These are phyloP conservation scores for Delia radicum DNA, from an alignment of 1,140 invertebrate species.

Conservation along the genomic window DNA sequence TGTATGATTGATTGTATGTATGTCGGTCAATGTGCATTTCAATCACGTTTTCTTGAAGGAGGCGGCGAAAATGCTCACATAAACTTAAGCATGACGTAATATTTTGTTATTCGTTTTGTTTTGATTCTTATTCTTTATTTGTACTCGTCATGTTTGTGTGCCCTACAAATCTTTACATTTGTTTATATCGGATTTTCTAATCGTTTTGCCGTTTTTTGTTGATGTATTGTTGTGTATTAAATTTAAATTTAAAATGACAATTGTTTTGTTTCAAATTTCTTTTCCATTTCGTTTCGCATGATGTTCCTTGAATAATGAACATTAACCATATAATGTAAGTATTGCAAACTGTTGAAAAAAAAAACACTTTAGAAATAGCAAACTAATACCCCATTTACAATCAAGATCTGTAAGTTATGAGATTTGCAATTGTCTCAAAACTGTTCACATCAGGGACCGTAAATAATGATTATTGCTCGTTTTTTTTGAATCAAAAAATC, in stretches of 20 bases:
- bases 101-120: not conserved
- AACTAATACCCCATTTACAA: too few relatives aligned
- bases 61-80: not conserved
- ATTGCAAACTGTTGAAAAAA: too few relatives aligned
- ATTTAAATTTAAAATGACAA: not conserved
- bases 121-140: not conserved
- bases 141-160: not conserved
- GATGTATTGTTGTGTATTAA: not conserved
- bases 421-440: too few relatives aligned
- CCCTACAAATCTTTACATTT: not conserved
- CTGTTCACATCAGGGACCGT: too few relatives aligned
- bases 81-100: constrained; percentile 12
- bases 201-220: not conserved
- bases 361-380: too few relatives aligned
- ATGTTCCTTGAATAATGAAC: not conserved
- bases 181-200: not conserved
- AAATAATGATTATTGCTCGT: too few relatives aligned
- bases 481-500: too few relatives aligned
- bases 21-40: not conserved
- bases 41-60: not conserved
- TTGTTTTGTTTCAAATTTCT: not conserved
- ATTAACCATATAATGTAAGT: not conserved
- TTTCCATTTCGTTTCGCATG: not conserved
- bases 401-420: too few relatives aligned
- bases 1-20: not conserved